Conservation (phyloP, 1,140 invertebrate genomes). For the Leptoteleia sp. region DNA sequence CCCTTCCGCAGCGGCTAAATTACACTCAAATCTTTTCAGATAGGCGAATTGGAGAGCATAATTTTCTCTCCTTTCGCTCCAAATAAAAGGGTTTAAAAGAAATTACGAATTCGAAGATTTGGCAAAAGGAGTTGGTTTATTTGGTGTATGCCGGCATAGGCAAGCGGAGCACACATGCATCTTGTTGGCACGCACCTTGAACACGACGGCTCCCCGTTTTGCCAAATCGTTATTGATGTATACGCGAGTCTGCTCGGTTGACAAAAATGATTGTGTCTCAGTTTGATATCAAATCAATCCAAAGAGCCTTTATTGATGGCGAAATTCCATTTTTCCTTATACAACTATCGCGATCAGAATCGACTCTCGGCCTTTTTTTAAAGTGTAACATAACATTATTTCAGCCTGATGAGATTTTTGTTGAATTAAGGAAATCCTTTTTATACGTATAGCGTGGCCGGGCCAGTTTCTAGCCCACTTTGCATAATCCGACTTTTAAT, state of each 20-base stretch:
- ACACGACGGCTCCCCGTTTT: slow-evolving; percentile 26
- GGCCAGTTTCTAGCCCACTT: neutral
- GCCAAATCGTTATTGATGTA: slow-evolving; percentile 53
- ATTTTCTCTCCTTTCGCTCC: slow-evolving; percentile 19
- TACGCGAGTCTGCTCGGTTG: slow-evolving; percentile 24
- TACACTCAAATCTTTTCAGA: slow-evolving; percentile 18
- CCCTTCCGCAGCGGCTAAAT: slow-evolving; percentile 17
- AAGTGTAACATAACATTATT: no score
- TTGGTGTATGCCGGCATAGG: slow-evolving; percentile 33
- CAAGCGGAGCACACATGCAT: slow-evolving; percentile 20
- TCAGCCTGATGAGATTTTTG: no score
- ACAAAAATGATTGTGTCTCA: slow-evolving; percentile 25
- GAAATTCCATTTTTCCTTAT: no score
- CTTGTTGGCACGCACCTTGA: slow-evolving; percentile 52
- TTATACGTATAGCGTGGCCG: no score
- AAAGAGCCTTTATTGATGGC: no score
- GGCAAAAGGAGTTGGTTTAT: slow-evolving; percentile 51
- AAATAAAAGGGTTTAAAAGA: slow-evolving; percentile 31
- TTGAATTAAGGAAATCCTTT: no score
- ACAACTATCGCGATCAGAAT: no score
- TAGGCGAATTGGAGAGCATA: slow-evolving; percentile 39
- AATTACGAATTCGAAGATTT: slow-evolving; percentile 48
- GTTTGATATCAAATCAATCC: slow-evolving; percentile 15
- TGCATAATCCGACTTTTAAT: neutral
- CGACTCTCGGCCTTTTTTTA: no score